Percentiles rank a stretch among this genome's conserved stretches.
Evolutionary conservation across 2,113 vertebrate species (phyloP).

Genomic region (Gnathonemus longibarbis): DNA sequence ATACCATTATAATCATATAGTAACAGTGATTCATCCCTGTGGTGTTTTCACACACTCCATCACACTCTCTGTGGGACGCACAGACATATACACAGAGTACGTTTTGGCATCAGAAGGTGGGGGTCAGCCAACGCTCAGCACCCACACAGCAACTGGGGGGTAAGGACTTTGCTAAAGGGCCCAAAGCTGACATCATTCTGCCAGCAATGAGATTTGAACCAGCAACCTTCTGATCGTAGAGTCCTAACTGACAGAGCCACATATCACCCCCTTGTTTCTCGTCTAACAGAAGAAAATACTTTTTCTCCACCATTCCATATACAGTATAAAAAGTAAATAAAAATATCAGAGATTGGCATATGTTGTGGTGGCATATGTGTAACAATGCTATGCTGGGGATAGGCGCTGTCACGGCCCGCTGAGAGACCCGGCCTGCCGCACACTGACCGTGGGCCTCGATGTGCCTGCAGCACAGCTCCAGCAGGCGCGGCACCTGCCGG

Average conservation of each 20-base stretch:
- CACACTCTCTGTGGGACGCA: not conserved
- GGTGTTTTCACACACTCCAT: not conserved
- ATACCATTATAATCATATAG: not conserved
- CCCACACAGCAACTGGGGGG: not conserved
- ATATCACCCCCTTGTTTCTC: not conserved
- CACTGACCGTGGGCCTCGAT: conserved; percentile 71
- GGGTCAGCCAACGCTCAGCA: not conserved
- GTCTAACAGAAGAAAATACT: not conserved
- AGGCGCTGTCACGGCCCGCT: not conserved
- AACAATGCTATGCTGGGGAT: not conserved
- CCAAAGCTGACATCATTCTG: not conserved
- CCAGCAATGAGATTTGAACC: not conserved
- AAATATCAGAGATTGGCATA: not conserved
- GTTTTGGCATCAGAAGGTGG: not conserved
- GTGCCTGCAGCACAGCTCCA: conserved; percentile 82
- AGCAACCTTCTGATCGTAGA: not conserved
- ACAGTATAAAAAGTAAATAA: not conserved
- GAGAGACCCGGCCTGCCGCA: too few relatives aligned
- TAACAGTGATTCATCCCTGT: not conserved
- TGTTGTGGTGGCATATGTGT: not conserved
- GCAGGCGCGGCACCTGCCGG: conserved; percentile 77
- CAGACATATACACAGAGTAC: not conserved
- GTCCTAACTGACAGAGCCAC: not conserved
- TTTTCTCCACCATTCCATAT: not conserved
- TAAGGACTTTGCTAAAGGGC: not conserved